Percentiles rank a stretch among this genome's conserved stretches.
These are phyloP conservation scores for Ochropleura plecta DNA, from an alignment of 2,888 invertebrate species.

Conservation along the genomic window DNA sequence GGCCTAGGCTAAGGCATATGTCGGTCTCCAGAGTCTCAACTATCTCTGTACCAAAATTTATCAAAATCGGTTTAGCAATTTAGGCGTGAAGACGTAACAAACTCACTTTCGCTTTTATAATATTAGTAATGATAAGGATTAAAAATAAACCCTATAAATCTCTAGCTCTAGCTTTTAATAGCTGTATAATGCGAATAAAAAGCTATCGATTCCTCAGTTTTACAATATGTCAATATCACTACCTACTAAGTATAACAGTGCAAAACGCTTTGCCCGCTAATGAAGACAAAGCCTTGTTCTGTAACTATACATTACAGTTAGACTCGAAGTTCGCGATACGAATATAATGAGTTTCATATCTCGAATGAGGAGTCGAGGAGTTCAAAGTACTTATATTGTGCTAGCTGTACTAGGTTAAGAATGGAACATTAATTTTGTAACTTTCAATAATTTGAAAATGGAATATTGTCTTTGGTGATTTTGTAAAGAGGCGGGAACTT, in stretches of 20 bases:
- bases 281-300: constrained; percentile 21
- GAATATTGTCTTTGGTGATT: background rate
- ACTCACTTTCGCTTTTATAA: no score
- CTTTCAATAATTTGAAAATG: constrained; percentile 1
- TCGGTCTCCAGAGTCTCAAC: no score
- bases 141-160: no score
- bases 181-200: background rate
- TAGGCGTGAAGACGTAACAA: no score
- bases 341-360: constrained; percentile 67
- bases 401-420: constrained; percentile 6
- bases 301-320: constrained; percentile 60
- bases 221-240: background rate
- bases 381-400: constrained; percentile 26
- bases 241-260: background rate
- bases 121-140: no score
- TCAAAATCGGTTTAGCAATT: no score
- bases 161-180: no score
- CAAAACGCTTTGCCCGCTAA: constrained; percentile 29
- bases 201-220: background rate
- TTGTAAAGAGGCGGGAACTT: background rate
- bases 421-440: background rate
- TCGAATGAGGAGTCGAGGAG: constrained; percentile 51
- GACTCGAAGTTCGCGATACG: constrained; percentile 59
- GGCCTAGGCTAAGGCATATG: no score
- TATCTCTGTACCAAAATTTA: no score